These are phyloP conservation scores for Oryzias curvinotus DNA, from an alignment of 2,113 vertebrate genomes.

Conservation along the genomic window DNA sequence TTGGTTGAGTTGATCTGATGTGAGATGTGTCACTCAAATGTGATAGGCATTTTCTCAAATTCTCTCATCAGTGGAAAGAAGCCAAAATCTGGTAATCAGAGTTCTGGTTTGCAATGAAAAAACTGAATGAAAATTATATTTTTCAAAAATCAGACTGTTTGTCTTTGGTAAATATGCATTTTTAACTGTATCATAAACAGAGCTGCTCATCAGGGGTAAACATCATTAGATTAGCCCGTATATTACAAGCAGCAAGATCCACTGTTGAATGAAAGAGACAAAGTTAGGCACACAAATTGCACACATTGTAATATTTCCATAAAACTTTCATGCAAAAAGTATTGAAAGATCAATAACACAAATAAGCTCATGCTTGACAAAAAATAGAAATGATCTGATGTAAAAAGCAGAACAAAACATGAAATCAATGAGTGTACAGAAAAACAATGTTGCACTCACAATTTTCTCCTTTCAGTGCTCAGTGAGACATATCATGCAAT, in stretches of 20 bases:
- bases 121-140: conserved; percentile 7
- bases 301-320: conserved; percentile 38
- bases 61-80: conserved; percentile 15
- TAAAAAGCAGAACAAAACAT: conserved; percentile 34
- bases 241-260: conserved; percentile 33
- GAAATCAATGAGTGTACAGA: conserved; percentile 23
- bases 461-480: no score
- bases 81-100: conserved; percentile 22
- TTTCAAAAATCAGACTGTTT: conserved; percentile 28
- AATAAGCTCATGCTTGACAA: conserved; percentile 32
- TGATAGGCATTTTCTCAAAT: conserved; percentile 25
- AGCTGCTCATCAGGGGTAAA: conserved; percentile 25
- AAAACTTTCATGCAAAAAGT: conserved; percentile 50
- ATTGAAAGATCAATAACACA: conserved; percentile 17
- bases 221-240: conserved; percentile 41
- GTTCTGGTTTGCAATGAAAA: conserved; percentile 13
- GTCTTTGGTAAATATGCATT: conserved; percentile 1
- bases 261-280: conserved; percentile 54
- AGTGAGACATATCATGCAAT: no score
- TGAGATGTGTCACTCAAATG: conserved; percentile 41
- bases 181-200: background rate
- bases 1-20: conserved; percentile 56
- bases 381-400: conserved; percentile 18
- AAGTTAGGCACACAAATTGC: conserved; percentile 51
- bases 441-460: conserved; percentile 1